A percentile compares a stretch with the other conserved stretches of the same genome.
phyloP scores from a whole-genome alignment of 2,888 invertebrate species.

The Cordilura impudica region DNA sequence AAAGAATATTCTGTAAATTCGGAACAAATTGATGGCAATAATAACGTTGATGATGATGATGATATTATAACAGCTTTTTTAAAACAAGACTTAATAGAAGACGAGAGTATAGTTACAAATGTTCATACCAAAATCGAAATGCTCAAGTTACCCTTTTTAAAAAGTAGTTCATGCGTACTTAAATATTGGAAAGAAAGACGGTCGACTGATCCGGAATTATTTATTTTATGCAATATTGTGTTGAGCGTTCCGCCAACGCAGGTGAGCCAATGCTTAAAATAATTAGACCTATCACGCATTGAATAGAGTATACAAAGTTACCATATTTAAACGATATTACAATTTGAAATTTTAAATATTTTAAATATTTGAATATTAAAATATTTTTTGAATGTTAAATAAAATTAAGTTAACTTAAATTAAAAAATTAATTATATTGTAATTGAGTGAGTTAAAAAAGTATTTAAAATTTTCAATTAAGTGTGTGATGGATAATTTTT shows the following conservation, averaged over 20 bases:
- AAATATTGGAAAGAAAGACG: not conserved
- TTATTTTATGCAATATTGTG: not conserved
- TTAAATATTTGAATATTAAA: no score
- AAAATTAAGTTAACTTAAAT: no score
- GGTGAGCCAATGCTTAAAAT: no score
- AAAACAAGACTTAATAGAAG: not conserved
- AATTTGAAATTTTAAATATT: no score
- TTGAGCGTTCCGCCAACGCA: not conserved
- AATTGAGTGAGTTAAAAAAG: no score
- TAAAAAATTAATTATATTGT: no score
- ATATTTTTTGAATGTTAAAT: no score
- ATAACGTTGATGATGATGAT: not conserved
- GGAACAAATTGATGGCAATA: not conserved
- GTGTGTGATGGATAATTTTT: no score
- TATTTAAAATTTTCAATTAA: no score
- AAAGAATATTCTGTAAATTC: not conserved
- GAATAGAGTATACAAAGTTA: no score
- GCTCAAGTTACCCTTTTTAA: conserved; percentile 7
- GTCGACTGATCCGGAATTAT: not conserved
- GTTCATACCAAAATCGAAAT: conserved; percentile 23
- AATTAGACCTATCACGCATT: no score
- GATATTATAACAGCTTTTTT: not conserved
- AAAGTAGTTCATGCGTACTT: not conserved
- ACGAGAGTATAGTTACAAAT: not conserved
- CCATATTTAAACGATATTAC: no score